Evolutionary conservation across 2,113 vertebrate species (phyloP).

Genomic region (Strix aluco): DNA sequence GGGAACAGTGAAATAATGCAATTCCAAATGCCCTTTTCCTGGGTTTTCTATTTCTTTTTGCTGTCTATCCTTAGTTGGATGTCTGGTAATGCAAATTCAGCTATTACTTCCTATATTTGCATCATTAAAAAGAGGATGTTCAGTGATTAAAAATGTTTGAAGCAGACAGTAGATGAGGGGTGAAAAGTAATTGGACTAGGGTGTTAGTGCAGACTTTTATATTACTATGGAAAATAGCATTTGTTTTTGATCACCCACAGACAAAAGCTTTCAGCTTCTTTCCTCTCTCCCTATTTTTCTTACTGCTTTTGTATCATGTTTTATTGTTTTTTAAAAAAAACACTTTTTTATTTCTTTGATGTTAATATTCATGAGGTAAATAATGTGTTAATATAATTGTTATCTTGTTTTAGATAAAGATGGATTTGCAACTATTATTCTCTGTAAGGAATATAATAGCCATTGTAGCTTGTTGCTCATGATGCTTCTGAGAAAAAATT

Average conservation of each 20-base stretch:
- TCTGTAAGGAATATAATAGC: not conserved
- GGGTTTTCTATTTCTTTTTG: not conserved
- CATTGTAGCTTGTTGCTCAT: not conserved
- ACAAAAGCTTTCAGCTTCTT: not conserved
- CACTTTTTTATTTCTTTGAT: not conserved
- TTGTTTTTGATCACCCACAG: not conserved
- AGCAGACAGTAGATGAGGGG: not conserved
- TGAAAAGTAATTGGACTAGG: not conserved
- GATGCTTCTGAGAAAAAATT: not conserved
- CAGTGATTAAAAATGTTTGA: not conserved
- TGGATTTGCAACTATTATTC: not conserved
- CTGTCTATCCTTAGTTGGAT: not conserved
- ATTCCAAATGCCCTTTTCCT: not conserved
- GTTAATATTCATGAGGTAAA: not conserved
- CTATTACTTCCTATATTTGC: not conserved
- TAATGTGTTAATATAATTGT: not conserved
- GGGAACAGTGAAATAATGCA: not conserved
- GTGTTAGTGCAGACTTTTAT: not conserved
- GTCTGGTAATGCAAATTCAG: not conserved
- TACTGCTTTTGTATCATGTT: not conserved
- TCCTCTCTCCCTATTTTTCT: not conserved
- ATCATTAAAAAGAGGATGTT: not conserved
- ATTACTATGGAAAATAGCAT: not conserved
- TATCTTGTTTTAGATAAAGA: not conserved
- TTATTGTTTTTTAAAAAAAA: not conserved